Evolutionary conservation across 2,113 vertebrate species (phyloP).

Genomic region (Clarias batrachus): DNA sequence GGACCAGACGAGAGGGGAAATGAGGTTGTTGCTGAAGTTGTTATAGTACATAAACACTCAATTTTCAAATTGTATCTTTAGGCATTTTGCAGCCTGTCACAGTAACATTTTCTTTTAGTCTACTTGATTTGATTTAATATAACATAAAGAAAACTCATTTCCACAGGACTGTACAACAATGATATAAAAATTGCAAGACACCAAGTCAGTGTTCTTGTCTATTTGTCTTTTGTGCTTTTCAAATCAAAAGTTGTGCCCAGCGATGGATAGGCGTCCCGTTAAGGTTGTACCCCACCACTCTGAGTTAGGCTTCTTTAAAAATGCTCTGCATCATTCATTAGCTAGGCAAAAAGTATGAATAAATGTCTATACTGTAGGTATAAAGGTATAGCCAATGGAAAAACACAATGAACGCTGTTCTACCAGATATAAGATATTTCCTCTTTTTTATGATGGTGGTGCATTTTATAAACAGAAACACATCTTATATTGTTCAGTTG

Average conservation of each 20-base stretch:
- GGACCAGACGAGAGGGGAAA: no score
- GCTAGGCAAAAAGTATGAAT: neutral
- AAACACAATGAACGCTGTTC: neutral
- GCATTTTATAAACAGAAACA: neutral
- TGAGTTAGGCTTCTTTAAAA: neutral
- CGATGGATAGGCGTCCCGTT: no score
- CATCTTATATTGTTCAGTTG: neutral
- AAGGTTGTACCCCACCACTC: no score
- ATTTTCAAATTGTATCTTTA: no score
- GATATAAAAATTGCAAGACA: neutral
- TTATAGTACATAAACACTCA: no score
- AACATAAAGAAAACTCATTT: no score
- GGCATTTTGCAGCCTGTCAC: no score
- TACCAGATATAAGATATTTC: neutral
- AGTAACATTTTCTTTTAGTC: no score
- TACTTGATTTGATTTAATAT: no score
- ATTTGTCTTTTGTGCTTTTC: neutral
- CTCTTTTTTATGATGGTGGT: neutral
- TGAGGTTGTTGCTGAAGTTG: no score
- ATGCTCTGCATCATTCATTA: neutral
- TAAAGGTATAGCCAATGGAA: neutral
- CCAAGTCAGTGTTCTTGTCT: neutral
- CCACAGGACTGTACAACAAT: neutral
- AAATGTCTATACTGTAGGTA: neutral
- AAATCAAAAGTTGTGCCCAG: neutral